Conservation (phyloP, 1,140 invertebrate species). For the Hermetia illucens region DNA sequence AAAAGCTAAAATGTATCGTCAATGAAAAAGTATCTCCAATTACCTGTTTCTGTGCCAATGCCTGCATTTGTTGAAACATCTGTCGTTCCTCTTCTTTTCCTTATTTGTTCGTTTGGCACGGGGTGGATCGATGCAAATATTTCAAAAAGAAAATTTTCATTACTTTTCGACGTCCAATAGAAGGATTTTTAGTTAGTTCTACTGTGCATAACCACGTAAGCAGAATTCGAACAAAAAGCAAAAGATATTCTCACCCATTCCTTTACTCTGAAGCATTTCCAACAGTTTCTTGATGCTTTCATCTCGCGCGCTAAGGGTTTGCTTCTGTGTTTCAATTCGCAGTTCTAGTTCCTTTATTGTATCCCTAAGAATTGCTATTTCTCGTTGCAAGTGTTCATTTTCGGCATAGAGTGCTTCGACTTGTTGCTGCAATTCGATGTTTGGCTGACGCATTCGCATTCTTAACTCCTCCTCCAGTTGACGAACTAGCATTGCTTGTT, state of each 20-base stretch:
- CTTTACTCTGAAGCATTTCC: slow-evolving; percentile 96
- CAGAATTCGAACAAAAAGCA: slow-evolving; percentile 1
- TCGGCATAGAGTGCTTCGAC: slow-evolving; percentile 84
- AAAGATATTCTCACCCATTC: slow-evolving; percentile 61
- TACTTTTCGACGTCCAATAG: too few relatives aligned
- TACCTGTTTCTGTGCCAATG: slow-evolving; percentile 91
- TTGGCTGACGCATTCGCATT: slow-evolving; percentile 70
- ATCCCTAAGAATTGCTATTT: slow-evolving; percentile 87
- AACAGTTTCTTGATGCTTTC: slow-evolving; percentile 97
- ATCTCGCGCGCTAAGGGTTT: slow-evolving; percentile 87
- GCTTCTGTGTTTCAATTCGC: slow-evolving; percentile 94
- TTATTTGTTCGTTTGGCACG: slow-evolving; percentile 26
- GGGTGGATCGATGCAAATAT: neutral
- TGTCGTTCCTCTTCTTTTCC: slow-evolving; percentile 88
- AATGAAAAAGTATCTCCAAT: slow-evolving; percentile 36
- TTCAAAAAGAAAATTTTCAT: neutral
- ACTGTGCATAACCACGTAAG: too few relatives aligned
- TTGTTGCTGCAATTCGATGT: slow-evolving; percentile 80
- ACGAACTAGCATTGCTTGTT: slow-evolving; percentile 88
- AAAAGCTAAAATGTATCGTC: too few relatives aligned
- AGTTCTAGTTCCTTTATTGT: slow-evolving; percentile 94
- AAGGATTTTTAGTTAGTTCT: too few relatives aligned
- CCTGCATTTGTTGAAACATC: slow-evolving; percentile 93
- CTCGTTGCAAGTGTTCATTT: slow-evolving; percentile 87
- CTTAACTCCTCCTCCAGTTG: slow-evolving; percentile 86